Evolutionary conservation across 53 echinoderm and acorn worm species (phyloP), one percentile per base, ranked within the genome.

Genomic region (Actinopyga echinites): DNA sequence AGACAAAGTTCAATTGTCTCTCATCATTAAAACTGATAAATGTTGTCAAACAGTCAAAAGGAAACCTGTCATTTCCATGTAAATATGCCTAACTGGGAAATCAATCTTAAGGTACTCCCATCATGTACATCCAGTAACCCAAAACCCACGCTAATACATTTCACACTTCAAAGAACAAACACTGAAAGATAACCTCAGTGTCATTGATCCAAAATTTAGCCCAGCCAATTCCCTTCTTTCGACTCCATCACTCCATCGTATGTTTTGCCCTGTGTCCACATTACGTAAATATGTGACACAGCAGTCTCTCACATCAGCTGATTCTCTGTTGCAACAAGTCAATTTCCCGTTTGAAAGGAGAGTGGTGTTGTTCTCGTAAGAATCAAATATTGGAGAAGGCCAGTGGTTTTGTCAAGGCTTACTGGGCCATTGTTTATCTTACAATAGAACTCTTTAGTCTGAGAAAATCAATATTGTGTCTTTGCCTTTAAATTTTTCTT

Each of bases 351-450:
- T 68, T 63, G 29, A 34, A 10, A 68, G 38, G 22, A 63, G 32
- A 68, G 22, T 68, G 68, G 34, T 35, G 34, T 68, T 15, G 34
- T 68, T 15, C 37, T 68, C 40, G 7, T 35, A 68, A 33, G 68
- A 34, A 68, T 32, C 68, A 31, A 68, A 68, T 68, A 68, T 68
- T 68, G 68, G 15, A 21, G 35, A 38, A 68, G 37, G 68, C 35
- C 68, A 21, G 38, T 68, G n/a, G 67, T 32, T 34, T 67, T 67
- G 30, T 67, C 31, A 33, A 2, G 35, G 37, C 22, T 30, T 33
- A 33, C 34, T 32, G 21, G 68, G n/a, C 37, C 68, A 68, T 68
- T 68, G 68, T 68, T 68, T 13, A 35, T 36, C 68, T 68, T 68
- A 22, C 30, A 68, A 32, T 36, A 33, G 68, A 22, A 3, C 34